These are phyloP conservation scores for Tiaroga cobitis DNA, from an alignment of 2,797 vertebrate genomes.

Conservation along the genomic window DNA sequence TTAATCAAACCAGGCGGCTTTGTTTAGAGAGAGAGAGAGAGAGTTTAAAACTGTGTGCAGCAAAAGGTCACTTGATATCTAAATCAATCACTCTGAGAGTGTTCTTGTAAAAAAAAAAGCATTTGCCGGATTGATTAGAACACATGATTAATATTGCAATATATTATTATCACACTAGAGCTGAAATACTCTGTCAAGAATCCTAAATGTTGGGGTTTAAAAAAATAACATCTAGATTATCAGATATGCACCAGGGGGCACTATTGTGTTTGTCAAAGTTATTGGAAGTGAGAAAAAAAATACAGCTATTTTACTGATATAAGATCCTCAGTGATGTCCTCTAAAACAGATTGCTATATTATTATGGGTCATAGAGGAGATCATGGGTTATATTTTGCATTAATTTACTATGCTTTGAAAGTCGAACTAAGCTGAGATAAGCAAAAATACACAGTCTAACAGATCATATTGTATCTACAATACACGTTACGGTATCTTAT, in stretches of 20 bases:
- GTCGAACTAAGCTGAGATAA: not conserved
- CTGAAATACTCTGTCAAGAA: not conserved
- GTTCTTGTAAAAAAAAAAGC: not conserved
- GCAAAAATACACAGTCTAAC: not conserved
- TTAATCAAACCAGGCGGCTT: not conserved
- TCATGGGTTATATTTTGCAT: not conserved
- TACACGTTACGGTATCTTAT: not conserved
- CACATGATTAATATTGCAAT: not conserved
- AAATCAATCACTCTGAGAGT: not conserved
- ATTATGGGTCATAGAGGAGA: not conserved
- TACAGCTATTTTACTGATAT: not conserved
- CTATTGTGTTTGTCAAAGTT: conserved; percentile 26
- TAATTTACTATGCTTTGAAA: not conserved
- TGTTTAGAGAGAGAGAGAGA: not conserved
- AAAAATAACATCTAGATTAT: not conserved
- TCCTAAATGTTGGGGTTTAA: not conserved
- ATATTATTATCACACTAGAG: not conserved
- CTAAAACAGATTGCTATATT: not conserved
- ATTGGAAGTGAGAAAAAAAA: not conserved
- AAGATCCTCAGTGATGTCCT: not conserved
- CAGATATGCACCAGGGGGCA: conserved; percentile 50
- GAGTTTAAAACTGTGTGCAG: not conserved
- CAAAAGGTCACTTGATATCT: not conserved
- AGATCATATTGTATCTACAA: not conserved
- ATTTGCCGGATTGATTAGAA: not conserved